phyloP scores from a whole-genome alignment of 2,113 vertebrate species.

The Brienomyrus longianalis region DNA sequence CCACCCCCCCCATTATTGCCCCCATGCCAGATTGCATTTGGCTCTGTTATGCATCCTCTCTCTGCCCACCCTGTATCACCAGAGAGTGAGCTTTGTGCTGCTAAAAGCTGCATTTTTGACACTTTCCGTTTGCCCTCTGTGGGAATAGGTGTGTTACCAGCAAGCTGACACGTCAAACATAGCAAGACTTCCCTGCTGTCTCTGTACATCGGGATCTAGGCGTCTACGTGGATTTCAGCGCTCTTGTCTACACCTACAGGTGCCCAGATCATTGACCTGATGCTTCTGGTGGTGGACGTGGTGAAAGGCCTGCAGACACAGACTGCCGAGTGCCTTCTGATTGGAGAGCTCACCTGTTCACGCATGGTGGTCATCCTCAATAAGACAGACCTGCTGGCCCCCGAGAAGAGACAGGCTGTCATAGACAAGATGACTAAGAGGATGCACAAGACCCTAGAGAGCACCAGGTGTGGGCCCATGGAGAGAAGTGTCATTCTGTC shows the following conservation, averaged over 20 bases:
- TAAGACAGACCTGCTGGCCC: conserved; percentile 83
- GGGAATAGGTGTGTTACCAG: neutral
- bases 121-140: neutral
- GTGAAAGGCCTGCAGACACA: conserved; percentile 97
- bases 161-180: neutral
- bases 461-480: conserved; percentile 68
- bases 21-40: neutral
- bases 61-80: neutral
- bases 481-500: neutral
- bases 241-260: conserved; percentile 53
- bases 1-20: neutral
- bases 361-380: conserved; percentile 93
- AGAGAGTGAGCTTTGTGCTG: neutral
- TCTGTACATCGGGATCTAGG: neutral
- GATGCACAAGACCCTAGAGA: conserved; percentile 93
- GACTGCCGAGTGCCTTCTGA: conserved; percentile 93
- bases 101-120: neutral
- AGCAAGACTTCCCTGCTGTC: neutral
- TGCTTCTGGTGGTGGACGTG: conserved; percentile 95
- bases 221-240: neutral
- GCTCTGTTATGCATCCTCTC: neutral
- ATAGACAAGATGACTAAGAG: conserved; percentile 94
- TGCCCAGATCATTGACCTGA: conserved; percentile 95
- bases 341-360: conserved; percentile 89
- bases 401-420: conserved; percentile 73